Evolutionary conservation across 2,888 invertebrate genomes (phyloP), one percentile per base, ranked within the genome.

Genomic region (Drosophila mulleri): DNA sequence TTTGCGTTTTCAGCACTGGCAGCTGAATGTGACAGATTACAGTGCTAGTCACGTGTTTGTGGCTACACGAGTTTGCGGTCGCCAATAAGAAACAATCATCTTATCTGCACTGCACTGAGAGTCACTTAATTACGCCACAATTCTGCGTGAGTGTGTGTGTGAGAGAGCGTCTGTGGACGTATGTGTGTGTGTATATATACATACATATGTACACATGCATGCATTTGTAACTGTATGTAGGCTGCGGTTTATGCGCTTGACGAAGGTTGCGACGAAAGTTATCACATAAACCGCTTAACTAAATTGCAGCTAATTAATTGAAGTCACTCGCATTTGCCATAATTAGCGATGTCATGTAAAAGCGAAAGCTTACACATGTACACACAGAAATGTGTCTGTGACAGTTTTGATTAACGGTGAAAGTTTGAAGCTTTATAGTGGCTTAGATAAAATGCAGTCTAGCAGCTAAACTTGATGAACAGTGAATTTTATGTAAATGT

Each of bases 241-340:
- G 47, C 42, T 75, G 80, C 54, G 72, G 80, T 71, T 75, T 71
- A 80, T 75, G 59, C 69, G 74, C 69, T 65, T 61, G 41, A 39
- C 48, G 54, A 57, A 53, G 66, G 53, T 32, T 53, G 64, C 62
- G 57, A 64, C 42, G 67, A 83, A 82, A 83, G 81, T 83, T 81
- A 74, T 75, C 70, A 72, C 48, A 57, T 83, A 83, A 82, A 69
- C 81, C 65, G 83, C 83, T 82, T 83, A 80, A 83, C 83, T 74
- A 74, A 82, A 83, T 82, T 83, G 81, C 77, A 83, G 67, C 80
- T 81, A 81, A 81, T 83, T 83, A 82, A 82, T 82, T 82, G 77
- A 82, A 80, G 81, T 83, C 74, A 72, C 74, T 73, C 68, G 75
- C 71, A 62, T 75, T 82, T 67, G 59, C 64, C 41, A 69, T 78